Conservation (phyloP, 2,888 invertebrate species). For the Andrena praecox region DNA sequence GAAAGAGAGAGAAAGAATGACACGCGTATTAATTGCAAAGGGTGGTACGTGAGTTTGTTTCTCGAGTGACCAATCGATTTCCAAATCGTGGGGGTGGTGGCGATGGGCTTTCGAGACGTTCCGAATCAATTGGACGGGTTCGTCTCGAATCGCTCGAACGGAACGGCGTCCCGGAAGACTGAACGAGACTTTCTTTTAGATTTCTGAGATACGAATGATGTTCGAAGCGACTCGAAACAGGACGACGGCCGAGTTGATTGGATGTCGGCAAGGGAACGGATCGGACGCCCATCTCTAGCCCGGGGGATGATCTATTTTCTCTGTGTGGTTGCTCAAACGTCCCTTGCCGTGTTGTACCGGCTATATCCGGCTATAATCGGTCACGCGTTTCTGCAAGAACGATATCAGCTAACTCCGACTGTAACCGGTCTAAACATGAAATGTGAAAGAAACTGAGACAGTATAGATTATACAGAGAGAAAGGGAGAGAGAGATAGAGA, state of each 20-base stretch:
- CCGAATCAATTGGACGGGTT: background rate
- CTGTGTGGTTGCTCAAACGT: constrained; percentile 75
- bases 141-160: background rate
- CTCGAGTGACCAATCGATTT: constrained; percentile 62
- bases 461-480: background rate
- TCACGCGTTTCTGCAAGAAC: constrained; percentile 58
- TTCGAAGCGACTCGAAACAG: background rate
- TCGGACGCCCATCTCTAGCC: background rate
- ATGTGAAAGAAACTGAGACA: constrained; percentile 1
- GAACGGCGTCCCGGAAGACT: too few relatives aligned
- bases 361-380: constrained; percentile 79
- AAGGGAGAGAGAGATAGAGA: constrained; percentile 2
- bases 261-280: too few relatives aligned
- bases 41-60: background rate
- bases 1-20: background rate
- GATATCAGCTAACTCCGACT: background rate
- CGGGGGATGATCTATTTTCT: constrained; percentile 12
- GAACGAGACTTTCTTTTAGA: too few relatives aligned
- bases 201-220: background rate
- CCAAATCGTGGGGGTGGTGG: constrained; percentile 36
- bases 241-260: background rate
- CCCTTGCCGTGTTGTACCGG: constrained; percentile 83
- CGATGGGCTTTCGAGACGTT: constrained; percentile 3
- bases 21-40: background rate
- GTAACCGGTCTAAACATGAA: background rate